Evolutionary conservation across 2,888 invertebrate species (phyloP).

Genomic region (Itoplectis maculator): DNA sequence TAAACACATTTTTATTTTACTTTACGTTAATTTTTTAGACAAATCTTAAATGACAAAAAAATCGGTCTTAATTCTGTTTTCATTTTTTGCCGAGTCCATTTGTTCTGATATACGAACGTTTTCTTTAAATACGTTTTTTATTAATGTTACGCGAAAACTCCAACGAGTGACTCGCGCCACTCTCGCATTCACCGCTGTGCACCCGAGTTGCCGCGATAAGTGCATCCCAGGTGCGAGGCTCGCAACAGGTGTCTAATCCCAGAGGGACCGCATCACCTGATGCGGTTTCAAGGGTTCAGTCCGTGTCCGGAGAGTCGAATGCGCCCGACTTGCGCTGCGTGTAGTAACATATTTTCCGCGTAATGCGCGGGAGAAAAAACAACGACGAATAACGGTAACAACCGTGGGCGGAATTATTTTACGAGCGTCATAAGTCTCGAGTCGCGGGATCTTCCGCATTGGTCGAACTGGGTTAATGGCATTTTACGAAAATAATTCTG

Average conservation of each 20-base stretch:
- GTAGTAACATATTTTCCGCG: neutral
- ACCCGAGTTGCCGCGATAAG: slow-evolving; percentile 18
- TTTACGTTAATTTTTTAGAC: no score
- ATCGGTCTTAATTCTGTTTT: no score
- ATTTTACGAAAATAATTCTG: no score
- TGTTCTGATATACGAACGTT: no score
- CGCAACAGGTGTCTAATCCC: slow-evolving; percentile 55
- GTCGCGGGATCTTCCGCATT: no score
- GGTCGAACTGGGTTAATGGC: neutral
- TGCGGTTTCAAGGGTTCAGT: neutral
- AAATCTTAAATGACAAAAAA: no score
- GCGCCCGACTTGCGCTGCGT: neutral
- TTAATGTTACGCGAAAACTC: neutral
- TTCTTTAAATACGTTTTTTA: neutral
- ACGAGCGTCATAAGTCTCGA: neutral
- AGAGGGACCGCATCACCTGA: neutral
- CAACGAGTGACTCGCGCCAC: neutral
- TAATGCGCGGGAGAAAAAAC: neutral
- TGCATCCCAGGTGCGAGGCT: slow-evolving; percentile 44
- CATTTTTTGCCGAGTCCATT: no score
- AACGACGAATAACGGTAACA: neutral
- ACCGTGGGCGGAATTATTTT: neutral
- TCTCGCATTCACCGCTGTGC: neutral
- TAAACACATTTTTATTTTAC: no score
- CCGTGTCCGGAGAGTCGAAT: neutral